Percentiles rank a stretch among this genome's conserved stretches.
phyloP scores from a whole-genome alignment of 37 sponge, comb jelly and placozoan species.

The Mnemiopsis leidyi region DNA sequence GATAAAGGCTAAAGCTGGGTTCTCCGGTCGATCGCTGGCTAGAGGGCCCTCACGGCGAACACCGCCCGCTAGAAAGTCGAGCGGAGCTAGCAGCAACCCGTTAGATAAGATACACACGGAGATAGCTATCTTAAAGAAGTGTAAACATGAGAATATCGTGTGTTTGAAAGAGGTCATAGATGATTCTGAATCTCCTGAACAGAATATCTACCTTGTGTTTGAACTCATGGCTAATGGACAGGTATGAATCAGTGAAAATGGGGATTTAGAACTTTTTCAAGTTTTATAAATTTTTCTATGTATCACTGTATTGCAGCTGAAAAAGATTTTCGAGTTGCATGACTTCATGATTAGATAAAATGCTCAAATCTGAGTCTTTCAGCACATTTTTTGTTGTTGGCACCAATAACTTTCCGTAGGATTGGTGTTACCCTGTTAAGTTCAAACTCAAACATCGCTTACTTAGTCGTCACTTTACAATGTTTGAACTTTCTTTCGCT shows the following conservation, averaged over 20 bases:
- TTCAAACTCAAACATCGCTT: too few relatives aligned
- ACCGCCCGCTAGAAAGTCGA: neutral
- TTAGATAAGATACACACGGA: slow-evolving; percentile 2
- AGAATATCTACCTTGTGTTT: slow-evolving; percentile 34
- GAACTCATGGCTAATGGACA: slow-evolving; percentile 9
- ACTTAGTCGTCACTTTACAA: neutral
- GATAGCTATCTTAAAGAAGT: slow-evolving; percentile 46
- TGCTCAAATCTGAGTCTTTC: too few relatives aligned
- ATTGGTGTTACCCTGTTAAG: too few relatives aligned
- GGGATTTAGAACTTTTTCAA: too few relatives aligned
- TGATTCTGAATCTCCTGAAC: slow-evolving; percentile 13
- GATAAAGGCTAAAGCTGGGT: slow-evolving; percentile 20
- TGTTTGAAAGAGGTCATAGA: slow-evolving; percentile 30
- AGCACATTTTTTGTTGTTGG: too few relatives aligned
- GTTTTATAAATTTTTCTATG: too few relatives aligned
- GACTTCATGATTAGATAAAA: too few relatives aligned
- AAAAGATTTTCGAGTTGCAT: too few relatives aligned
- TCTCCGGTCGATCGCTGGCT: neutral
- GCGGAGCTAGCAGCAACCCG: neutral
- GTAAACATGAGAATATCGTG: slow-evolving; percentile 24
- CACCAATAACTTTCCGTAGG: too few relatives aligned
- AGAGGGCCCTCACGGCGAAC: neutral
- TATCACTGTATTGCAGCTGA: too few relatives aligned
- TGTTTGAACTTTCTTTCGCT: neutral
- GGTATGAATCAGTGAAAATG: too few relatives aligned